phyloP scores from a whole-genome alignment of 2,888 invertebrate genomes.

The Protonemura montana region DNA sequence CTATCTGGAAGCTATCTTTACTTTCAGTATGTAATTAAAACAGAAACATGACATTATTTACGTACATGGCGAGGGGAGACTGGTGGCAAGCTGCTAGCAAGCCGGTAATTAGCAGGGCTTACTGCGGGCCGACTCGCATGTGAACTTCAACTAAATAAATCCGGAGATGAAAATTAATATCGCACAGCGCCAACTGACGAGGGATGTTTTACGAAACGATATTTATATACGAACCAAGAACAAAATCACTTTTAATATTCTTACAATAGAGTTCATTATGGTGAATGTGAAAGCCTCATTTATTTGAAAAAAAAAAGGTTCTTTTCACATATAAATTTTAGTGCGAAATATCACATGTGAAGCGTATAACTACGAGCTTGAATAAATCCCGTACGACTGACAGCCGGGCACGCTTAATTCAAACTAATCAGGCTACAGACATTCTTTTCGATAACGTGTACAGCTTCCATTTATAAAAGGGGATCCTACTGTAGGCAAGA shows the following conservation, averaged over 20 bases:
- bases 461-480: not conserved
- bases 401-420: not conserved
- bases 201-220: not conserved
- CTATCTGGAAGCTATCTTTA: conserved; percentile 27
- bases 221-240: conserved; percentile 14
- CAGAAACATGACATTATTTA: conserved; percentile 19
- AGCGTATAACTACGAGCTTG: not conserved
- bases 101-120: conserved; percentile 32
- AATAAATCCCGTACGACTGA: not conserved
- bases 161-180: conserved; percentile 38
- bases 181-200: not conserved
- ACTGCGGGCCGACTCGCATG: not conserved
- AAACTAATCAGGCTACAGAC: not conserved
- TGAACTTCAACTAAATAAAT: conserved; percentile 24
- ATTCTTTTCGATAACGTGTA: not conserved
- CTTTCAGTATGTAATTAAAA: conserved; percentile 38
- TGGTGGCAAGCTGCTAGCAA: not conserved
- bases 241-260: not conserved
- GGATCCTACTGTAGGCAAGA: not conserved
- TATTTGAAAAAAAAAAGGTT: not conserved
- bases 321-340: not conserved
- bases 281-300: not conserved
- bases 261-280: conserved; percentile 12
- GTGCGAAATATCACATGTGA: not conserved
- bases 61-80: not conserved